Evolutionary conservation across 2,888 invertebrate genomes (phyloP).

Genomic region (Ophion costatus): DNA sequence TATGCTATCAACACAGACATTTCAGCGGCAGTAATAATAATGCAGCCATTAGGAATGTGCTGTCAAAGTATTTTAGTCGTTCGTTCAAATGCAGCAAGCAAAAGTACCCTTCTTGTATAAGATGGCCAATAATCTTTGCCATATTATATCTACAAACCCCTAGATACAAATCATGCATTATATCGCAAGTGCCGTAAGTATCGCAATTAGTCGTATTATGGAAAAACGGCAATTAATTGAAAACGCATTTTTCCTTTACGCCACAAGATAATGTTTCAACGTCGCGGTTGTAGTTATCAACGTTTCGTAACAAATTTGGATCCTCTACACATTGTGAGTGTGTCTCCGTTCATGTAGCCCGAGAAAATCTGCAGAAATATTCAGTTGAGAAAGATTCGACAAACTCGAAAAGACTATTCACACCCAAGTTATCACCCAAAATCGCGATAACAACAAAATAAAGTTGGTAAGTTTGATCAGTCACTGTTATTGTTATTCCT

Average conservation of each 20-base stretch:
- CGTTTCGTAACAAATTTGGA: slow-evolving; percentile 55
- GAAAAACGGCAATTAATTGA: slow-evolving; percentile 68
- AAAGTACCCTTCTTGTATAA: slow-evolving; percentile 53
- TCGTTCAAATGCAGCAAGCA: slow-evolving; percentile 50
- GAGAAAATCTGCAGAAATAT: slow-evolving; percentile 73
- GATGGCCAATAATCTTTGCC: slow-evolving; percentile 54
- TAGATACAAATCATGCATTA: slow-evolving; percentile 70
- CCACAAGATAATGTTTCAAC: slow-evolving; percentile 61
- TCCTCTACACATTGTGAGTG: slow-evolving; percentile 56
- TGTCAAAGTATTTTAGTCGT: slow-evolving; percentile 52
- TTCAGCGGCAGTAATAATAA: slow-evolving; percentile 57
- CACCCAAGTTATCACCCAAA: slow-evolving; percentile 59
- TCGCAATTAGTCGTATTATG: slow-evolving; percentile 70
- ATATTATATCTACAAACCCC: slow-evolving; percentile 59
- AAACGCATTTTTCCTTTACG: slow-evolving; percentile 68
- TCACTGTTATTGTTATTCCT: slow-evolving; percentile 49
- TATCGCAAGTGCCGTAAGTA: slow-evolving; percentile 67
- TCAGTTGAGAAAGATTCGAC: slow-evolving; percentile 52
- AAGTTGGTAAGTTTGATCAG: slow-evolving; percentile 28
- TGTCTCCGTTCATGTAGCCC: slow-evolving; percentile 57
- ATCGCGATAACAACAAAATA: slow-evolving; percentile 51
- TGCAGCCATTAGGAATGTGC: no score
- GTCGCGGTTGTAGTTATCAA: slow-evolving; percentile 66
- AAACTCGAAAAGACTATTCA: slow-evolving; percentile 51
- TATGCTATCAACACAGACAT: slow-evolving; percentile 40